Evolutionary conservation across 2,888 invertebrate genomes (phyloP).

Genomic region (Caenorhabditis zanzibari): DNA sequence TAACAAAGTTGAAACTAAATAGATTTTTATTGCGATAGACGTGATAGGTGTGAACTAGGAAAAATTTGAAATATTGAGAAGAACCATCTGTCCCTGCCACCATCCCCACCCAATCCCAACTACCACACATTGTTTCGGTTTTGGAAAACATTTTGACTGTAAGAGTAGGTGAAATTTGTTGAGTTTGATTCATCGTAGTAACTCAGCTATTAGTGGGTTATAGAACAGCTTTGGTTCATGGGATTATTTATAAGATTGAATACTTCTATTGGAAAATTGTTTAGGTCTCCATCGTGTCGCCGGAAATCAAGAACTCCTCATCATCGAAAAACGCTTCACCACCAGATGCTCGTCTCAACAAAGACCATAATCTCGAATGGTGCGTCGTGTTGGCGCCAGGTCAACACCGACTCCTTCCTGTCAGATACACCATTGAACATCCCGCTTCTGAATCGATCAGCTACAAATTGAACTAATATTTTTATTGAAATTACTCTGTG

Average conservation of each 20-base stretch:
- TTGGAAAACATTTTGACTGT: conserved; percentile 37
- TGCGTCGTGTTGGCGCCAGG: conserved; percentile 78
- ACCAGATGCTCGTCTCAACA: conserved; percentile 78
- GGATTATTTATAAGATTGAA: background rate
- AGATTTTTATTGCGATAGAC: too few species aligned
- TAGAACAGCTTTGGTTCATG: too few species aligned
- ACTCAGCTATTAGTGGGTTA: too few species aligned
- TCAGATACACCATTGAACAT: conserved; percentile 80
- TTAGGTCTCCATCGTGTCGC: conserved; percentile 74
- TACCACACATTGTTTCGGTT: conserved; percentile 43
- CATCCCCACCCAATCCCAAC: conserved; percentile 35
- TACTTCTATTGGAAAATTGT: background rate
- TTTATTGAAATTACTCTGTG: background rate
- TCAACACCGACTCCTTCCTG: conserved; percentile 75
- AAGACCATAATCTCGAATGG: conserved; percentile 82
- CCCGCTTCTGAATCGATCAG: conserved; percentile 76
- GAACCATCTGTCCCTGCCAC: background rate
- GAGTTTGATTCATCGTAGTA: too few species aligned
- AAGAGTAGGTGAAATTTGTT: background rate
- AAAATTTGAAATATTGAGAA: conserved; percentile 16
- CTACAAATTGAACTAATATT: conserved; percentile 55
- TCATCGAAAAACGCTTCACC: conserved; percentile 38
- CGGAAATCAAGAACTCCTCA: conserved; percentile 73
- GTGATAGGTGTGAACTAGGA: too few species aligned
- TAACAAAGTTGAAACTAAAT: background rate